phyloP scores from a whole-genome alignment of 2,797 vertebrate genomes.

The Anguilla megastoma region DNA sequence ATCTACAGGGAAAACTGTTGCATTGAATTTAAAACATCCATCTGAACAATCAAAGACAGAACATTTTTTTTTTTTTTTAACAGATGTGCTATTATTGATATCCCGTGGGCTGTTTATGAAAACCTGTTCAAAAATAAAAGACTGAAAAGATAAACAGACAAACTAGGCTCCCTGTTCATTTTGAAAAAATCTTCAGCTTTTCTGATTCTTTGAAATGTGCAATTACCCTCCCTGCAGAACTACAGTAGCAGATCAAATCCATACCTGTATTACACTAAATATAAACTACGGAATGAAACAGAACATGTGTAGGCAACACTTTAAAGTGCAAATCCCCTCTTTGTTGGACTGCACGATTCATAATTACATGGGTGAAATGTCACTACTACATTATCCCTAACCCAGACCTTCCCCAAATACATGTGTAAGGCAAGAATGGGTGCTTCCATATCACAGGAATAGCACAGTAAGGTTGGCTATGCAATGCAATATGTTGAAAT shows the following conservation, averaged over 20 bases:
- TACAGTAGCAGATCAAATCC: slow-evolving; percentile 54
- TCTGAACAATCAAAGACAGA: slow-evolving; percentile 67
- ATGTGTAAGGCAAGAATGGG: neutral
- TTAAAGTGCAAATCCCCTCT: slow-evolving; percentile 23
- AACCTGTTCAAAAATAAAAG: slow-evolving; percentile 65
- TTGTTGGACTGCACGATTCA: neutral
- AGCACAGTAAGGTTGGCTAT: neutral
- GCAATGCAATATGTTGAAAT: neutral
- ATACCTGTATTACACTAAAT: slow-evolving; percentile 66
- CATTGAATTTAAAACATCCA: slow-evolving; percentile 32
- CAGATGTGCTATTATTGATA: slow-evolving; percentile 57
- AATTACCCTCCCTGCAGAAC: slow-evolving; percentile 65
- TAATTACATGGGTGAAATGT: neutral
- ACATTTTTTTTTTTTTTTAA: slow-evolving; percentile 75
- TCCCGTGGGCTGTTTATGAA: slow-evolving; percentile 65
- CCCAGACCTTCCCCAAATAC: neutral
- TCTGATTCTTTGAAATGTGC: slow-evolving; percentile 75
- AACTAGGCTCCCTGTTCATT: slow-evolving; percentile 66
- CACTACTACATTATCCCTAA: neutral
- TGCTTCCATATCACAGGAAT: neutral
- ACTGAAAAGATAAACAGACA: slow-evolving; percentile 51
- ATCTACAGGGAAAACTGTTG: slow-evolving; percentile 41
- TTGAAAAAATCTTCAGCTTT: slow-evolving; percentile 52
- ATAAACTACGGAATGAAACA: slow-evolving; percentile 72
- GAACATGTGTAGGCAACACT: slow-evolving; percentile 69